Evolutionary conservation across 2,888 invertebrate genomes (phyloP), one percentile per base, ranked within the genome.

Genomic region (Nomada goodeniana): DNA sequence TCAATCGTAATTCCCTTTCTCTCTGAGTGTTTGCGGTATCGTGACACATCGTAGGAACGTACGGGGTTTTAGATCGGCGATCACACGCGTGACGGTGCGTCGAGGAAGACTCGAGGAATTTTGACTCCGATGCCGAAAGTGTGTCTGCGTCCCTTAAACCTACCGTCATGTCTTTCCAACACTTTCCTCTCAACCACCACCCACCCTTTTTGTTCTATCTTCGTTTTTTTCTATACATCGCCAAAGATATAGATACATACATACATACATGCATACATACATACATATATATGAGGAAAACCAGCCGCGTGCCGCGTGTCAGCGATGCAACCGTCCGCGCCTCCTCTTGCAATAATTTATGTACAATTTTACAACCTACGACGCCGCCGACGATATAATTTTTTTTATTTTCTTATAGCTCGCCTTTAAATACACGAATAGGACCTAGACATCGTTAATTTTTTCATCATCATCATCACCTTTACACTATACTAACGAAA

Each of bases 321-420:
- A 89, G 89, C 92, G 91, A 90, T 92, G 93, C 94, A 92, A 93
- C 92, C 92, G 92, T 92, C 93, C 89, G 92, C 92, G 92, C 93
- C 94, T 94, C 94, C 94, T 95, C 94, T 95, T 95, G 95, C 95
- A 93, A 95, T 95, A 93, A 95, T 95, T 94, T 95, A 95, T 94
- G 94, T 95, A 95, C 95, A 95, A 95, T 95, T 95, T 95, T 95
- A 95, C 94, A 94, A 93, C 93, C 94, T 94, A 94, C 93, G 91
- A 90, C 90, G 91, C 92, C 93, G 91, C 92, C 93, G 92, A 93
- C 93, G 88, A 93, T 93, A 94, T 93, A 93, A 93, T 93, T 93
- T 92, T 91, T 91, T 89, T 90, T 82, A 77, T 82, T 85, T 87
- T 86, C 88, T 87, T 89, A 84, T 88, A 86, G 85, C 81, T 84